Evolutionary conservation across 2,113 vertebrate genomes (phyloP), one percentile per base, ranked within the genome.

Genomic region (Tringa solitaria): DNA sequence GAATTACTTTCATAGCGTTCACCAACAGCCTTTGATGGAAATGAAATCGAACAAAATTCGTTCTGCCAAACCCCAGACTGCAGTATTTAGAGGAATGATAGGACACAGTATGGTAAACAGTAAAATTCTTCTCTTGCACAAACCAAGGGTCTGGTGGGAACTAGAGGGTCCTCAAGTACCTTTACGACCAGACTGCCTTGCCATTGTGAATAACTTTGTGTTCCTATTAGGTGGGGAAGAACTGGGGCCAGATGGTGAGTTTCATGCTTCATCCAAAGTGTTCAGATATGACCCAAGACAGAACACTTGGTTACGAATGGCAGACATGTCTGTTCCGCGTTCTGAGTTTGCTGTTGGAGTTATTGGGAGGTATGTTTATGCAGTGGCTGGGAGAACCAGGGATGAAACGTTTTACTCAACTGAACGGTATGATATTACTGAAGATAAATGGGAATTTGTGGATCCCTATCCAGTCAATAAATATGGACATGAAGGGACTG

Each of bases 101-200:
- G 99, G 99, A 92, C 99, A 99, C 98, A 99, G 99, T 96, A 99
- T 99, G 99, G 99, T 99, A 94, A 99, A 99, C 98, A 99, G 99
- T 97, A 99, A 99, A 98, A 99, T 99, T 95, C 99, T 99, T 81
- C 98, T 99, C 63, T 97, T 99, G 95, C 99, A 99, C 98, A 99
- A 99, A 83, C 99, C 99, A 20, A 99, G 99, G 97, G 98, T 99
- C 94, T 99, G 99, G 99, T 99, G 99, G 99, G 99, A 99, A 90
- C 97, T 99, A 80, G 99, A 99, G 95, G 99, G 99, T 20, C 99
- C 99, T 69, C 99, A 99, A 98, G 99, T 99, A 93, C 99, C 99
- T 53, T 97, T 99, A 28, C 98, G 99, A 37, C 99, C 99, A 3
- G 99, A 99, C 97, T 99, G 99, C 95, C 98, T 99, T 95, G 99